phyloP scores from a whole-genome alignment of 2,888 invertebrate species.

The Encarsia formosa region DNA sequence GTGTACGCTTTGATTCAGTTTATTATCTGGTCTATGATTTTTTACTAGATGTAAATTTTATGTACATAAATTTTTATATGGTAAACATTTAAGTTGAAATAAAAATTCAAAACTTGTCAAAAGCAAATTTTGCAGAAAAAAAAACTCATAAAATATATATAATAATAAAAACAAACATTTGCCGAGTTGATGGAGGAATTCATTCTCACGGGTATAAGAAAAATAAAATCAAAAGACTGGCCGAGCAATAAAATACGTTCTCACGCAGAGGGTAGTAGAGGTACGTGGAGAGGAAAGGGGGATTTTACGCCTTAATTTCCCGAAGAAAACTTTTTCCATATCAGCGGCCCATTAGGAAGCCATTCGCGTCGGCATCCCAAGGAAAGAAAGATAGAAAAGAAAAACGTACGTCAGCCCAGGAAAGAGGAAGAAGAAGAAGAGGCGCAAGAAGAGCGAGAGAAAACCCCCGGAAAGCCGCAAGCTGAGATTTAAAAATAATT shows the following conservation, averaged over 20 bases:
- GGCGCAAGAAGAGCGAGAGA: background rate
- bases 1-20: no score
- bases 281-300: no score
- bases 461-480: conserved; percentile 8
- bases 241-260: conserved; percentile 26
- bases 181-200: no score
- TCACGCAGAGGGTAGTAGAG: no score
- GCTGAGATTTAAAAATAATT: conserved; percentile 44
- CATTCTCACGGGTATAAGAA: background rate
- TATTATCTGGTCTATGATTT: no score
- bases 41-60: no score
- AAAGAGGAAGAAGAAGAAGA: conserved; percentile 3
- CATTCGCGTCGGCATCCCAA: conserved; percentile 12
- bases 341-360: conserved; percentile 26
- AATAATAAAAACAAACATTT: no score
- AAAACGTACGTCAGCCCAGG: background rate
- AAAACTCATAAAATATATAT: no score
- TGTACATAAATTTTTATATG: no score
- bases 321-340: conserved; percentile 27
- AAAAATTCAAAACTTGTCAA: no score
- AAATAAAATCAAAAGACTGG: background rate
- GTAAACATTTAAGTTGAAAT: no score
- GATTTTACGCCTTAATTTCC: conserved; percentile 16
- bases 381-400: background rate
- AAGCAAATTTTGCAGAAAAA: no score